Evolutionary conservation across 2,113 vertebrate species (phyloP), one percentile per base, ranked within the genome.

Genomic region (Ia io): DNA sequence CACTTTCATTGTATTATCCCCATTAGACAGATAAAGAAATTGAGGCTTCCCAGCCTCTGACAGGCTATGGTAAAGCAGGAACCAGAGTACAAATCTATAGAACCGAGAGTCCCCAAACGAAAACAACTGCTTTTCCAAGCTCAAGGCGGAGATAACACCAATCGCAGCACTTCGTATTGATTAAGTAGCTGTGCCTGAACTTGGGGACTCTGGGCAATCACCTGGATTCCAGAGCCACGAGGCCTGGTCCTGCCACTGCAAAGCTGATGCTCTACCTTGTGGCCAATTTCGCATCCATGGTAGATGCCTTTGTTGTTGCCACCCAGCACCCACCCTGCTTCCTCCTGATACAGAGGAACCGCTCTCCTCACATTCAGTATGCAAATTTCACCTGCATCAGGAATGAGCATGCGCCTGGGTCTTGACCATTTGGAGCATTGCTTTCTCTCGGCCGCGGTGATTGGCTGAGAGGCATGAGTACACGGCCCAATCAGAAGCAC

Each of bases 141-240:
- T 7, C 78, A 18, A 0, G 0, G n/a, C 56, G 17, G 70, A 77
- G n/a, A 51, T 1, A 4, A 9, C 10, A 6, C 30, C 10, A n/a
- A 3, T 5, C 23, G 2, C 1, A 51, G 22, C 6, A 13, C 84
- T 56, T 82, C 25, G 8, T 13, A 5, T 5, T 51, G 70, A 71
- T 14, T 6, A 16, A 25, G 28, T 0, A 17, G 14, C 32, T 61
- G 17, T 37, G 47, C 32, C 42, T 69, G 51, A 65, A 22, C 37
- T 65, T 14, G n/a, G 12, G n/a, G 37, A 13, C 9, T n/a, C 22
- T 1, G 18, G 28, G 51, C 1, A 25, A 23, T 12, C 56, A 7
- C 28, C 70, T 47, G 23, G 49, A 3, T 30, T 73, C 17, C 2
- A 28, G 83, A 25, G 16, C 11, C 6, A 4, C 4, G 4, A 2